phyloP scores from a whole-genome alignment of 1,140 invertebrate genomes.

The Nilaparvata lugens region DNA sequence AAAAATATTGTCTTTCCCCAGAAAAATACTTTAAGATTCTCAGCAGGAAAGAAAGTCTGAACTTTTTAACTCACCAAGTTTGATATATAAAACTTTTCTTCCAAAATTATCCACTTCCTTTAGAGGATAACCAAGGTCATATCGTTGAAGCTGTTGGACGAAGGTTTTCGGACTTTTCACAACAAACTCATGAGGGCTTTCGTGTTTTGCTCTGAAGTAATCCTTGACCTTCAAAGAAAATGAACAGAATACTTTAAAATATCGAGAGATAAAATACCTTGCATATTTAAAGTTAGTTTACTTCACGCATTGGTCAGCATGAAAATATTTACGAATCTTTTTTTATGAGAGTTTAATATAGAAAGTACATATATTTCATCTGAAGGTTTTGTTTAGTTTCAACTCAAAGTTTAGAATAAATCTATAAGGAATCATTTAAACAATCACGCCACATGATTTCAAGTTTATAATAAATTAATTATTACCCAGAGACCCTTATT shows the following conservation, averaged over 20 bases:
- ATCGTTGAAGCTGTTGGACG: conserved; percentile 4
- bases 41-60: no score
- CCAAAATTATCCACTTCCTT: conserved; percentile 11
- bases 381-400: background rate
- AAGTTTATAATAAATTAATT: no score
- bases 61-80: conserved; percentile 23
- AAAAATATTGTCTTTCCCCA: no score
- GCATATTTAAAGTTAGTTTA: background rate
- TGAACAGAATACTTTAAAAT: conserved; percentile 1
- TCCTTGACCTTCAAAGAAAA: conserved; percentile 21
- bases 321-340: no score
- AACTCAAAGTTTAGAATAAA: background rate
- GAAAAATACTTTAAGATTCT: no score
- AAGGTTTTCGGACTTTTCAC: conserved; percentile 12
- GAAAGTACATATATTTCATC: background rate
- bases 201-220: conserved; percentile 22
- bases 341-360: no score
- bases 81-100: conserved; percentile 12
- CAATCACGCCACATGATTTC: no score
- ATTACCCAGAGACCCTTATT: no score
- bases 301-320: background rate
- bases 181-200: conserved; percentile 20
- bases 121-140: conserved; percentile 20
- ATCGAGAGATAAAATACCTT: background rate
- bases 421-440: no score